These are phyloP conservation scores for Sebastes nivosus DNA, from an alignment of 2,797 vertebrate species.

Conservation along the genomic window DNA sequence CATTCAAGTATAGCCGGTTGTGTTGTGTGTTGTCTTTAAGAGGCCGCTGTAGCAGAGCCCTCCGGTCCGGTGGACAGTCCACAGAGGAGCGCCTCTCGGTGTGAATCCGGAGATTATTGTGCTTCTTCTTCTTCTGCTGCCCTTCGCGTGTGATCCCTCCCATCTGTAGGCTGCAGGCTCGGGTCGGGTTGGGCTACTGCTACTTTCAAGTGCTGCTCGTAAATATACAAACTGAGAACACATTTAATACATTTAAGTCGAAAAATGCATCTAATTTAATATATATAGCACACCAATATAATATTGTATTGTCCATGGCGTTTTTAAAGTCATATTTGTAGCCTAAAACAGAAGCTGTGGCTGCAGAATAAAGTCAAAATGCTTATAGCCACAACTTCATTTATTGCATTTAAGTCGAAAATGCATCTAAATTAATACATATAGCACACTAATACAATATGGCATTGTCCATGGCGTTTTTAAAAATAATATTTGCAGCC, in stretches of 20 bases:
- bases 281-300: fast-evolving
- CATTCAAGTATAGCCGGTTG: background rate
- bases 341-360: background rate
- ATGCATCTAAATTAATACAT: fast-evolving
- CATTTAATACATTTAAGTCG: background rate
- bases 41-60: background rate
- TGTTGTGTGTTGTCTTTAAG: background rate
- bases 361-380: background rate
- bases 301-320: fast-evolving
- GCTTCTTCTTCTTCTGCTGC: slow-evolving; percentile 20
- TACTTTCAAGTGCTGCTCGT: slow-evolving; percentile 29
- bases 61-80: background rate
- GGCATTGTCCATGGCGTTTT: fast-evolving
- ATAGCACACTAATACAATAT: fast-evolving
- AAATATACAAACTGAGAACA: background rate
- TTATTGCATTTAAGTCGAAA: background rate
- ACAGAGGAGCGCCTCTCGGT: background rate
- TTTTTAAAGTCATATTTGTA: background rate
- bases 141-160: slow-evolving; percentile 75
- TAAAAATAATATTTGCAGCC: background rate
- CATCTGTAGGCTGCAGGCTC: background rate
- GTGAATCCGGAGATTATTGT: slow-evolving; percentile 4
- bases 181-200: slow-evolving; percentile 31
- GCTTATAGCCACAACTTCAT: background rate
- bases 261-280: background rate